These are phyloP conservation scores for Uropsilus gracilis DNA, from an alignment of 2,113 vertebrate genomes.

Conservation along the genomic window DNA sequence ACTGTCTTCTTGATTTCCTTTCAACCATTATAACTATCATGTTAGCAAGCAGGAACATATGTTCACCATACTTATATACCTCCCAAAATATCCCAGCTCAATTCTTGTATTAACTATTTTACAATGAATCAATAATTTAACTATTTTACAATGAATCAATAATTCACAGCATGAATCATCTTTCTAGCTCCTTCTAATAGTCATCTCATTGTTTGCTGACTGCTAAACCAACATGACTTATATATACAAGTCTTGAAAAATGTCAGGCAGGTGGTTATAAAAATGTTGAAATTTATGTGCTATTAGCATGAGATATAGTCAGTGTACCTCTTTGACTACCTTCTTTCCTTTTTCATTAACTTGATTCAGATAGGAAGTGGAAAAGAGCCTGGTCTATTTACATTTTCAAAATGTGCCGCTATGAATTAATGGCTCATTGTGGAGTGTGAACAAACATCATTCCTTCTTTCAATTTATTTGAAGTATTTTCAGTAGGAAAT, in stretches of 20 bases:
- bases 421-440: neutral
- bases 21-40: neutral
- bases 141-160: neutral
- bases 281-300: neutral
- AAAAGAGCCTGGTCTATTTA: neutral
- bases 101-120: neutral
- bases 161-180: neutral
- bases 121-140: neutral
- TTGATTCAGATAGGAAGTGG: neutral
- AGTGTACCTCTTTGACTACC: neutral
- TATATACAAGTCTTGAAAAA: neutral
- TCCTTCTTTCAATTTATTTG: neutral
- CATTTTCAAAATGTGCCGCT: neutral
- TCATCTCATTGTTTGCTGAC: neutral
- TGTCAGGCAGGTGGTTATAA: neutral
- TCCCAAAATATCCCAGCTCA: neutral
- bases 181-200: neutral
- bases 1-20: neutral
- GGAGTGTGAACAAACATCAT: neutral
- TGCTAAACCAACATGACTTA: neutral
- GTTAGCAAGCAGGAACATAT: neutral
- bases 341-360: neutral
- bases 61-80: neutral
- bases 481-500: neutral
- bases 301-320: neutral